Percentiles rank a stretch among this genome's conserved stretches.
Evolutionary conservation across 1,140 invertebrate species (phyloP).

Genomic region (Ostrea edulis): DNA sequence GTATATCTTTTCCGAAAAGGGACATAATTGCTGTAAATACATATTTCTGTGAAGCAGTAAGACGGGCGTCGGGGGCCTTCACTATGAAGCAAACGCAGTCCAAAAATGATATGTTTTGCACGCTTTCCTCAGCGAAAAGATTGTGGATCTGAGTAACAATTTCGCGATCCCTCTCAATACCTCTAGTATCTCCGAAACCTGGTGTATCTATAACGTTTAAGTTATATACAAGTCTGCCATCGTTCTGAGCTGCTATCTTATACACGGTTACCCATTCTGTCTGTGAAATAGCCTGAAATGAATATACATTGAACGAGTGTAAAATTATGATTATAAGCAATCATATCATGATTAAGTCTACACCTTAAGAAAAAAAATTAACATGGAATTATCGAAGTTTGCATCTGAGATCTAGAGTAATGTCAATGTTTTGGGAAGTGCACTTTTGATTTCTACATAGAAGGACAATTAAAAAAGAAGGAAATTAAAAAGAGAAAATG

Average conservation of each 20-base stretch:
- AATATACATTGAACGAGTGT: too few species aligned
- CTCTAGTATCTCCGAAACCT: slow-evolving; percentile 63
- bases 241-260: slow-evolving; percentile 5
- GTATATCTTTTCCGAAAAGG: slow-evolving; percentile 67
- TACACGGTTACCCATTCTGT: slow-evolving; percentile 64
- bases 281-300: slow-evolving; percentile 56
- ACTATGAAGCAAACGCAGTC: slow-evolving; percentile 62
- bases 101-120: slow-evolving; percentile 55
- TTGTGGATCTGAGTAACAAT: slow-evolving; percentile 59
- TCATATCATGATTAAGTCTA: too few species aligned
- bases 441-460: too few species aligned
- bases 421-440: too few species aligned
- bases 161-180: slow-evolving; percentile 59
- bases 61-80: slow-evolving; percentile 54
- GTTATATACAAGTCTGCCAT: background rate
- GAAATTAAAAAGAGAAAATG: too few species aligned
- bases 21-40: slow-evolving; percentile 64
- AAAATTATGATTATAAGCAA: too few species aligned
- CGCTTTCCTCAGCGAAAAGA: slow-evolving; percentile 48
- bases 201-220: slow-evolving; percentile 51
- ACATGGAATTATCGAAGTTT: too few species aligned
- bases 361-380: too few species aligned
- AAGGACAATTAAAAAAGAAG: too few species aligned
- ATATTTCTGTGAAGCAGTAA: slow-evolving; percentile 60
- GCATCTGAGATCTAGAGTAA: too few species aligned